These are phyloP conservation scores for Micromys minutus DNA, from an alignment of 2,113 vertebrate genomes.

Conservation along the genomic window DNA sequence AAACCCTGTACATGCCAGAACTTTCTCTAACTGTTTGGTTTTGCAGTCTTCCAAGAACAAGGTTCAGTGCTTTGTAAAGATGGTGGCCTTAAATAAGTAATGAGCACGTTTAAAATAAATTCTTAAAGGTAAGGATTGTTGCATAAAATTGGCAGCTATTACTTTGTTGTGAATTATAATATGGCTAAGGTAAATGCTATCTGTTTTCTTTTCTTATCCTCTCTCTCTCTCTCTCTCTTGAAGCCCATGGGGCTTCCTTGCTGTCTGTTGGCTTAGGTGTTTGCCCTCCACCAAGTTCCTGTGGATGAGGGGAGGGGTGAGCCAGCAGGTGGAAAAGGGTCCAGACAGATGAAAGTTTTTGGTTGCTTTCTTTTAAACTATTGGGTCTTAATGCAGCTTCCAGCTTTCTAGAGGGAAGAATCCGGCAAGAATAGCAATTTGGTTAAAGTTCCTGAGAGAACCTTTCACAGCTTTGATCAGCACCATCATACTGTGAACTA, in stretches of 20 bases:
- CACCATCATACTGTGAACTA: background rate
- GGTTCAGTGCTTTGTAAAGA: constrained; percentile 45
- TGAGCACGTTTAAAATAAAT: constrained; percentile 51
- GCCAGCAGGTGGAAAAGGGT: background rate
- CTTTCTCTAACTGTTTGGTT: constrained; percentile 18
- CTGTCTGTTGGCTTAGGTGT: background rate
- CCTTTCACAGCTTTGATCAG: background rate
- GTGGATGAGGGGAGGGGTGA: background rate
- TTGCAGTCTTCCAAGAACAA: constrained; percentile 44
- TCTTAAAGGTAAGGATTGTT: constrained; percentile 40
- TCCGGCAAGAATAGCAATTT: constrained; percentile 23
- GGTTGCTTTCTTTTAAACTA: background rate
- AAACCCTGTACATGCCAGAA: constrained; percentile 24
- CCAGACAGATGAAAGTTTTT: background rate
- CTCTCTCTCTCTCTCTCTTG: background rate
- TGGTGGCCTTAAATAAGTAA: constrained; percentile 61
- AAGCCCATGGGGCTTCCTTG: background rate
- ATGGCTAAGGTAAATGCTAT: background rate
- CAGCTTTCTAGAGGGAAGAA: background rate
- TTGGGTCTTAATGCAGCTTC: constrained; percentile 40
- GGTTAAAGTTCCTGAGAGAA: background rate
- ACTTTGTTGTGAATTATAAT: constrained; percentile 30
- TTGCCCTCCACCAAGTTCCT: background rate
- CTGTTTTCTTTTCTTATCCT: background rate
- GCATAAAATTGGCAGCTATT: constrained; percentile 27